Evolutionary conservation across 2,797 vertebrate genomes (phyloP).

Genomic region (Bradypus variegatus): DNA sequence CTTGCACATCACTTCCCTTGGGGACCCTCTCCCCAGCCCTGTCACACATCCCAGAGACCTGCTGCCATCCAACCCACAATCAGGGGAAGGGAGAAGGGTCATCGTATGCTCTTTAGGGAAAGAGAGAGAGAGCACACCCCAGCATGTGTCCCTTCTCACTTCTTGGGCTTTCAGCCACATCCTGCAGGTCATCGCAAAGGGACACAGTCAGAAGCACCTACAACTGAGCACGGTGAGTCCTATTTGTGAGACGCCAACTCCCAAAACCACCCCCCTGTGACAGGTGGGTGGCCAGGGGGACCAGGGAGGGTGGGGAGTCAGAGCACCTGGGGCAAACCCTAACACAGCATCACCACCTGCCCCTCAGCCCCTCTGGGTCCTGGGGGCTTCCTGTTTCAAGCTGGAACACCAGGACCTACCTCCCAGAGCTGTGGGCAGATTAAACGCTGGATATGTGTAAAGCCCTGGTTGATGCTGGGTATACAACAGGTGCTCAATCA

Average conservation of each 20-base stretch:
- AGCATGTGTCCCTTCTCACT: too few relatives aligned
- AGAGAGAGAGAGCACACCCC: too few relatives aligned
- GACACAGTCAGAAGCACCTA: accelerated
- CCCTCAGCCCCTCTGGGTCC: neutral
- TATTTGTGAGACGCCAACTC: neutral
- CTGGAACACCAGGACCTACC: neutral
- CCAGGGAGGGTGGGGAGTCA: neutral
- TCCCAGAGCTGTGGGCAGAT: neutral
- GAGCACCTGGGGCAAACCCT: neutral
- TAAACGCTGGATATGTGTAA: neutral
- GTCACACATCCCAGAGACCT: neutral
- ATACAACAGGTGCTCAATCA: neutral
- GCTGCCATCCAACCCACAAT: neutral
- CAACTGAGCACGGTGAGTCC: neutral
- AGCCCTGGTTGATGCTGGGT: neutral
- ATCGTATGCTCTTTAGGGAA: neutral
- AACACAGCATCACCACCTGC: neutral
- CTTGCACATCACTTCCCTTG: too few relatives aligned
- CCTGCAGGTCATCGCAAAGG: neutral
- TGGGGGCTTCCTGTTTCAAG: neutral
- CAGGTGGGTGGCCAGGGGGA: neutral
- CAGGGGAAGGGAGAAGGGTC: too few relatives aligned
- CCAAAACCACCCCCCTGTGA: accelerated
- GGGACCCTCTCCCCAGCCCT: too few relatives aligned
- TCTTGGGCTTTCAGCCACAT: neutral